A percentile compares a stretch with the other conserved stretches of the same genome.
phyloP scores from a whole-genome alignment of 2,797 vertebrate genomes.

The Pipistrellus pygmaeus region DNA sequence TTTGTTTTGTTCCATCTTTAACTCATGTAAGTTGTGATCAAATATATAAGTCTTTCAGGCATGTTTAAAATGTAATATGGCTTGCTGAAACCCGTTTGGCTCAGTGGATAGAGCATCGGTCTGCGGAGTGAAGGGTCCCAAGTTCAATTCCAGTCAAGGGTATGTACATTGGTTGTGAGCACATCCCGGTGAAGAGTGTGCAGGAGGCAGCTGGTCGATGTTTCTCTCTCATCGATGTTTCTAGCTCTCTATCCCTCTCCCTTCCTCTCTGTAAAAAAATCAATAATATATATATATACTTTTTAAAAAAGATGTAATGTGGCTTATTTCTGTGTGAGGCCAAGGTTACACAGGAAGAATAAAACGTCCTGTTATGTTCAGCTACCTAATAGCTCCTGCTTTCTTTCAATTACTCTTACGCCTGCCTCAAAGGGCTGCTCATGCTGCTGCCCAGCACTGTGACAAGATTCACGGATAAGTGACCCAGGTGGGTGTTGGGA shows the following conservation, averaged over 20 bases:
- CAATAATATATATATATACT: no score
- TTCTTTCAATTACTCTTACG: not conserved
- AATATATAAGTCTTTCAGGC: not conserved
- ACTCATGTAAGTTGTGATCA: not conserved
- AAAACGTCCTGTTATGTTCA: not conserved
- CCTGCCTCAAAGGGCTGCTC: not conserved
- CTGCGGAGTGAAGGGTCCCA: no score
- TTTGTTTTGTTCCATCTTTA: not conserved
- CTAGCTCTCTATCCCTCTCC: no score
- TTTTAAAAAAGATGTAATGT: not conserved
- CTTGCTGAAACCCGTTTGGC: no score
- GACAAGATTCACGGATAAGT: not conserved
- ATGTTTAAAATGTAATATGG: not conserved
- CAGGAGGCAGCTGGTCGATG: no score
- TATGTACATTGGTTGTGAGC: no score
- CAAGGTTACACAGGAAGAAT: slow-evolving; percentile 2
- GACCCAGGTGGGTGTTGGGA: not conserved
- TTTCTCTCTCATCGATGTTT: no score
- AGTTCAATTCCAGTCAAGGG: no score
- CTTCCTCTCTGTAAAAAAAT: no score
- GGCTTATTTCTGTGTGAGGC: not conserved
- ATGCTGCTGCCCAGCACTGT: not conserved
- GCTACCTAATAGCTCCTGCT: not conserved
- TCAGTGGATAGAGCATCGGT: no score
- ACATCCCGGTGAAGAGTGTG: no score